Evolutionary conservation across 1,140 invertebrate genomes (phyloP).

Genomic region (Zaprionus inermis): DNA sequence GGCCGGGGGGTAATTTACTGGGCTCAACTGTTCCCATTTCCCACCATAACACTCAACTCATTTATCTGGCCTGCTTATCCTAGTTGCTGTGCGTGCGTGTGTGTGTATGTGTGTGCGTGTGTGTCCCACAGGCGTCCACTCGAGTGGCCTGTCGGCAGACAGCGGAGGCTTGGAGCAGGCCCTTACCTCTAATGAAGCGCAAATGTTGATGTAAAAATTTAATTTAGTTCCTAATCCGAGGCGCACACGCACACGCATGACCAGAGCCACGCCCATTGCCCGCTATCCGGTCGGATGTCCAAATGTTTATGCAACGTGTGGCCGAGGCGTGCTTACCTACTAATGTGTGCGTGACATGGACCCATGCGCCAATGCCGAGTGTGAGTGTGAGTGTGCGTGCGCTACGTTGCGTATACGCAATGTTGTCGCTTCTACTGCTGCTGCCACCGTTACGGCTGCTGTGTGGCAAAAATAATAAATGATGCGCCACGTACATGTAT

Average conservation of each 20-base stretch:
- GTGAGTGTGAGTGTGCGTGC: slow-evolving; percentile 53
- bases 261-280: slow-evolving; percentile 18
- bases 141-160: slow-evolving; percentile 47
- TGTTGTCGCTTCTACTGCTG: slow-evolving; percentile 24
- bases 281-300: slow-evolving; percentile 43
- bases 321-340: slow-evolving; percentile 73
- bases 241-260: slow-evolving; percentile 53
- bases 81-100: neutral
- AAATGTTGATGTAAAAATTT: slow-evolving; percentile 82
- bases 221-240: slow-evolving; percentile 75
- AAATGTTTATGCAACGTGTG: slow-evolving; percentile 78
- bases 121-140: slow-evolving; percentile 37
- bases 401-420: slow-evolving; percentile 70
- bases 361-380: slow-evolving; percentile 54
- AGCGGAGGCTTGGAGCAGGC: neutral
- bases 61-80: slow-evolving; percentile 38
- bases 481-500: slow-evolving; percentile 79
- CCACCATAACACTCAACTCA: slow-evolving; percentile 50
- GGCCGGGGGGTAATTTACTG: slow-evolving; percentile 37
- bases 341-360: slow-evolving; percentile 79
- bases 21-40: slow-evolving; percentile 27
- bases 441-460: slow-evolving; percentile 18
- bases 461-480: slow-evolving; percentile 73
- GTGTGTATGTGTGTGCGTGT: slow-evolving; percentile 5
- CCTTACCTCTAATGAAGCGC: slow-evolving; percentile 73